Evolutionary conservation across 2,797 vertebrate genomes (phyloP).

Genomic region (Alca torda): DNA sequence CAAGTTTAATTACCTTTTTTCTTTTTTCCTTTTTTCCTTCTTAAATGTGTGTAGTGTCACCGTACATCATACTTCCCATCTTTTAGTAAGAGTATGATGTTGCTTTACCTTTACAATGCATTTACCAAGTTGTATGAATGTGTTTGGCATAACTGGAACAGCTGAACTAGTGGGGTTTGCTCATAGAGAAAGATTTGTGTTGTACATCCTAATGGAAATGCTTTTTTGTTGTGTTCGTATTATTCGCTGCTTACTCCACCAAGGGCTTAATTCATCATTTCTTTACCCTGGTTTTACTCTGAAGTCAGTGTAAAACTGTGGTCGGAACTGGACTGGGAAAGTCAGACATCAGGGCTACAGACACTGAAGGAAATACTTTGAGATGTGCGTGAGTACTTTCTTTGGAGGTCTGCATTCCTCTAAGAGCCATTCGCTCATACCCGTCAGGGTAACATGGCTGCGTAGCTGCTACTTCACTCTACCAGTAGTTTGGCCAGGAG

Average conservation of each 20-base stretch:
- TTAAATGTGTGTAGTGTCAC: background rate
- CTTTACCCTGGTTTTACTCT: background rate
- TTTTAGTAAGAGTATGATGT: background rate
- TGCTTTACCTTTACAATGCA: background rate
- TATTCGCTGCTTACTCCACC: background rate
- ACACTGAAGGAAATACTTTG: background rate
- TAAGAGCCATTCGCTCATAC: rapidly evolving
- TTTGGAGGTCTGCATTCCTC: background rate
- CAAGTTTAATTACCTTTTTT: slow-evolving; percentile 14
- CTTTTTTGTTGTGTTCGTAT: background rate
- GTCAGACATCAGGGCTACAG: background rate
- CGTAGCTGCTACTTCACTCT: background rate
- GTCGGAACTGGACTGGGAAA: background rate
- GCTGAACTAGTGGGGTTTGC: background rate
- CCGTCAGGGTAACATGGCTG: background rate
- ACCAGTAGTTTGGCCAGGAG: background rate
- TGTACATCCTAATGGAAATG: background rate
- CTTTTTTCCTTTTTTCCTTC: background rate
- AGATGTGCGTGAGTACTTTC: background rate
- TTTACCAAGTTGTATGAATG: background rate
- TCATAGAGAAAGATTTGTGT: background rate
- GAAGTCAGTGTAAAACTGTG: background rate
- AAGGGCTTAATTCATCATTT: background rate
- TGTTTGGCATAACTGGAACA: background rate
- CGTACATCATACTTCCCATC: background rate